These are phyloP conservation scores for Dascillus cervinus DNA, from an alignment of 2,888 invertebrate species.

Conservation along the genomic window DNA sequence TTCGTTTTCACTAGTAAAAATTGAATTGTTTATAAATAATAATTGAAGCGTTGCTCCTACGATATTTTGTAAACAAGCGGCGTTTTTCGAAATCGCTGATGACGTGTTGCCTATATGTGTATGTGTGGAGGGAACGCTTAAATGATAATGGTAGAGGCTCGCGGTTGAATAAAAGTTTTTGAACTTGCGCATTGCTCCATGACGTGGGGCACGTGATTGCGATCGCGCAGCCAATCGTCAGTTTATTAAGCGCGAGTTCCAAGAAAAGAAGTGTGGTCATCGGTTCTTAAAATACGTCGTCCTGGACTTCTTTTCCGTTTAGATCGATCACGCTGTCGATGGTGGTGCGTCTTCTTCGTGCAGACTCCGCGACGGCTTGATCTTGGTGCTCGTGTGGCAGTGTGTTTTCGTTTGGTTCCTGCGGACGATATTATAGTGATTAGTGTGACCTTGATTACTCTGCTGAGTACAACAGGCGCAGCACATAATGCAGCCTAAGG, in stretches of 20 bases:
- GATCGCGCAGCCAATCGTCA: neutral
- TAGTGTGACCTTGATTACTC: conserved; percentile 21
- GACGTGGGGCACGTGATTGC: conserved; percentile 11
- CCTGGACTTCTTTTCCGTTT: conserved; percentile 17
- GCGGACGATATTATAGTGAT: neutral
- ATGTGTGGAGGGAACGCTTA: too few species aligned
- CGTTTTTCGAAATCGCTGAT: too few species aligned
- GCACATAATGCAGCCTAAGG: conserved; percentile 21
- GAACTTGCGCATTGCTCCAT: conserved; percentile 7
- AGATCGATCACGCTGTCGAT: conserved; percentile 4
- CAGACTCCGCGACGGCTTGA: too few species aligned
- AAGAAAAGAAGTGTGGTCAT: conserved; percentile 34
- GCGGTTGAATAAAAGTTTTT: too few species aligned
- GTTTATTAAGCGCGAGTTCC: conserved; percentile 24
- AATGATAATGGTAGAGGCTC: too few species aligned
- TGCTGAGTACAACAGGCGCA: conserved; percentile 19
- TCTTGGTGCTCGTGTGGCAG: too few species aligned
- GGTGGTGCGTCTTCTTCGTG: neutral
- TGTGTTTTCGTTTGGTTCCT: conserved; percentile 5
- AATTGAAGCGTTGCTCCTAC: conserved; percentile 5
- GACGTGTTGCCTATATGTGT: too few species aligned
- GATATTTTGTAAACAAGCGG: too few species aligned
- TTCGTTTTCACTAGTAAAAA: conserved; percentile 4
- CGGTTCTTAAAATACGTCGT: conserved; percentile 35
- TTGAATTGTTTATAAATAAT: conserved; percentile 10